These are phyloP conservation scores for Magallana nippona DNA, from an alignment of 2,888 invertebrate genomes.

Conservation along the genomic window DNA sequence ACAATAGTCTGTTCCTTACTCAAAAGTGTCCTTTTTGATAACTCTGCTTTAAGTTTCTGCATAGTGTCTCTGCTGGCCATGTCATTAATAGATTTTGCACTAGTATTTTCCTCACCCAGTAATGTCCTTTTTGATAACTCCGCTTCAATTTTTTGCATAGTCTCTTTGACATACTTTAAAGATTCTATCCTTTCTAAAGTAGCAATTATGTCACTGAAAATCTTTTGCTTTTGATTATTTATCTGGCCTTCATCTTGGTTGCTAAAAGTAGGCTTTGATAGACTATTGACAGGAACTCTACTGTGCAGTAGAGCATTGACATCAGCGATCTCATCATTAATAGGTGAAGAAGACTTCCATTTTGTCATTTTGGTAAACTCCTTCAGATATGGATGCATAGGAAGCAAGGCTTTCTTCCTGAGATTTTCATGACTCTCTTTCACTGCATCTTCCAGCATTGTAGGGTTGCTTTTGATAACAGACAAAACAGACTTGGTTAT, in stretches of 20 bases:
- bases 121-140: too few species aligned
- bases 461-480: background rate
- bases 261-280: background rate
- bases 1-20: too few species aligned
- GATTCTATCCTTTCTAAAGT: background rate
- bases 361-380: conserved; percentile 4
- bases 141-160: too few species aligned
- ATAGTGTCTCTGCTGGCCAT: too few species aligned
- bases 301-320: background rate
- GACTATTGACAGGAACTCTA: background rate
- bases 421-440: background rate
- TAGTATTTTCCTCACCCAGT: too few species aligned
- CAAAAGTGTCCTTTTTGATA: too few species aligned
- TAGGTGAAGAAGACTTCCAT: background rate
- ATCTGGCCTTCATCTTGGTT: background rate
- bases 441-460: background rate
- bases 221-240: background rate
- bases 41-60: too few species aligned
- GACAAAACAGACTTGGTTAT: background rate
- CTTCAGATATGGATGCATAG: background rate
- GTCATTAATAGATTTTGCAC: too few species aligned
- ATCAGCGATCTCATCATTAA: background rate
- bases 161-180: background rate
- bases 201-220: background rate
- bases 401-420: background rate